A percentile compares a stretch with the other conserved stretches of the same genome.
These are phyloP conservation scores for Vidua chalybeata DNA, from an alignment of 2,113 vertebrate species.

Conservation along the genomic window DNA sequence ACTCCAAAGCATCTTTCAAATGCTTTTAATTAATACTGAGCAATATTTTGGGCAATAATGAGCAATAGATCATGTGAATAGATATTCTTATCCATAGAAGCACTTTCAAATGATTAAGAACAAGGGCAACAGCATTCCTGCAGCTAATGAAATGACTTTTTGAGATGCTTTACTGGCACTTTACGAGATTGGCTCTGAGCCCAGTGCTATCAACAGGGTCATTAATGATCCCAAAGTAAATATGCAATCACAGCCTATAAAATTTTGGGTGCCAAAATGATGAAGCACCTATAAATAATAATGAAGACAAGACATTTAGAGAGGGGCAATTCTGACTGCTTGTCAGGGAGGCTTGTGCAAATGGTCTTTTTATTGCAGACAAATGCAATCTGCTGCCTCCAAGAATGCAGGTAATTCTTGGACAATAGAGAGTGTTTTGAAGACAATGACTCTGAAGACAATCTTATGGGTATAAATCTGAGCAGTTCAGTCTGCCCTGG, in stretches of 20 bases:
- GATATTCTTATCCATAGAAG: not conserved
- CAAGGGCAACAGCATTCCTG: not conserved
- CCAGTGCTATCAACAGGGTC: constrained; percentile 37
- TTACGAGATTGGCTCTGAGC: constrained; percentile 45
- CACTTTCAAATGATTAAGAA: not conserved
- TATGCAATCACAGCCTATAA: constrained; percentile 44
- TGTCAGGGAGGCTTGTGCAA: not conserved
- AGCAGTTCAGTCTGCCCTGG: not conserved
- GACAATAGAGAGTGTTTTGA: not conserved
- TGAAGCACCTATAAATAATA: constrained; percentile 57
- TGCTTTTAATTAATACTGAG: constrained; percentile 16
- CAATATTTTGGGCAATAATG: not conserved
- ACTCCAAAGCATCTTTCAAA: not conserved
- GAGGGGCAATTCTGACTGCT: constrained; percentile 32
- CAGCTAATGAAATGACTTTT: not conserved
- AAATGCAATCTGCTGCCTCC: constrained; percentile 5
- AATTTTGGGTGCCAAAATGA: constrained; percentile 55
- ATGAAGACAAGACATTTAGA: constrained; percentile 45
- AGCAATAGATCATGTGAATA: not conserved
- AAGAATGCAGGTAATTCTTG: not conserved
- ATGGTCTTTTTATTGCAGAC: constrained; percentile 24
- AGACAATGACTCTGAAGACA: not conserved
- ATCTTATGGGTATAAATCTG: not conserved
- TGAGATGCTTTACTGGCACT: constrained; percentile 19
- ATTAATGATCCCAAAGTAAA: constrained; percentile 57